Conservation (phyloP, 1,140 invertebrate genomes). For the Diuraphis noxia region DNA sequence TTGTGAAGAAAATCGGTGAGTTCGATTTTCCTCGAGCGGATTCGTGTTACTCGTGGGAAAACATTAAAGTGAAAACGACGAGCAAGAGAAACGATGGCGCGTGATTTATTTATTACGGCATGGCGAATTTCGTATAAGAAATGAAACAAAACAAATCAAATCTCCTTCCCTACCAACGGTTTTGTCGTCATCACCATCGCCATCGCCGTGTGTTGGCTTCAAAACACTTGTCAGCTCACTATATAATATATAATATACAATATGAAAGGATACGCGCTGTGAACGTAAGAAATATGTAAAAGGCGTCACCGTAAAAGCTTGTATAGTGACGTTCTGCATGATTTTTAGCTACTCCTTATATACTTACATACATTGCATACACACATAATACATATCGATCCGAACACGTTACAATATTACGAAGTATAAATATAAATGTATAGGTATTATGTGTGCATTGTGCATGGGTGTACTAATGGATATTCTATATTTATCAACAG, state of each 20-base stretch:
- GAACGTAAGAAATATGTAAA: not conserved
- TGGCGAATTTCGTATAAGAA: not conserved
- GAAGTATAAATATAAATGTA: not conserved
- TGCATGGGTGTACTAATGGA: not conserved
- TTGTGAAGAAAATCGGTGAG: not conserved
- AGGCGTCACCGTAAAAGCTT: not conserved
- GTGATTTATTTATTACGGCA: not conserved
- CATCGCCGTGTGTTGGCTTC: no score
- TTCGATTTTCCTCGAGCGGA: not conserved
- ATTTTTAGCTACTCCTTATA: not conserved
- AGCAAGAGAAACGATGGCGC: not conserved
- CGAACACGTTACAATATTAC: not conserved
- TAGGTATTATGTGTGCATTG: no score
- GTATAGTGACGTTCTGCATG: not conserved
- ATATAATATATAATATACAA: no score
- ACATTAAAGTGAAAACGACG: not conserved
- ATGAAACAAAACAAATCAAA: constrained; percentile 10
- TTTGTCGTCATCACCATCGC: not conserved
- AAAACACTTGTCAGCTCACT: not conserved
- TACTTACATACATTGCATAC: no score
- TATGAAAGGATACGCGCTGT: not conserved
- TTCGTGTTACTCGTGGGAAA: not conserved
- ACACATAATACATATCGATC: not conserved
- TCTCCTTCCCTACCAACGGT: not conserved
- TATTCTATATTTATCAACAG: not conserved